phyloP scores from a whole-genome alignment of 2,797 vertebrate genomes.

The Sardinella longiceps region DNA sequence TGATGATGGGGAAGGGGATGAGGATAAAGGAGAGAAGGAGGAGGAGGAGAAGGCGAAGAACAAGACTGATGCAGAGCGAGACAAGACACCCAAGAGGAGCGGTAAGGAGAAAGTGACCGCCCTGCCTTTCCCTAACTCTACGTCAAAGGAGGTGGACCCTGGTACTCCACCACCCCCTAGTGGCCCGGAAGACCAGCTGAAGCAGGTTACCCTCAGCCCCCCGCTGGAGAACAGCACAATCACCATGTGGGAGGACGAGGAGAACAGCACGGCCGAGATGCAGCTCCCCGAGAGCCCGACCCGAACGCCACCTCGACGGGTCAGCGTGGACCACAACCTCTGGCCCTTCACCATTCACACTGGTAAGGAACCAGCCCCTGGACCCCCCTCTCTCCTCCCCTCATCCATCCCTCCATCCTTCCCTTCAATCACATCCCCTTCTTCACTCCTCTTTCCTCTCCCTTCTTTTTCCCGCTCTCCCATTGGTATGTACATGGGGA shows the following conservation, averaged over 20 bases:
- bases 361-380: slow-evolving; percentile 62
- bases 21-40: slow-evolving; percentile 83
- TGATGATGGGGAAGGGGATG: slow-evolving; percentile 78
- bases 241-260: slow-evolving; percentile 70
- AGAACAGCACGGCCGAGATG: slow-evolving; percentile 68
- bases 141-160: slow-evolving; percentile 64
- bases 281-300: slow-evolving; percentile 74
- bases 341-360: slow-evolving; percentile 76
- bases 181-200: slow-evolving; percentile 49
- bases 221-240: slow-evolving; percentile 45
- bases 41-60: slow-evolving; percentile 79
- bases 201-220: slow-evolving; percentile 42
- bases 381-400: not conserved
- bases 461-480: not conserved
- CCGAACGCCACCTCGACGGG: slow-evolving; percentile 60
- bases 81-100: slow-evolving; percentile 60
- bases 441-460: not conserved
- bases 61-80: slow-evolving; percentile 56
- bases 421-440: not conserved
- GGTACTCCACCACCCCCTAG: slow-evolving; percentile 46
- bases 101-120: slow-evolving; percentile 63
- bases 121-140: slow-evolving; percentile 67
- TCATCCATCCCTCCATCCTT: not conserved
- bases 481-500: not conserved
- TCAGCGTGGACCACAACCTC: slow-evolving; percentile 54